Conservation (phyloP, 2,888 invertebrate genomes). For the Drosophila antonietae region DNA sequence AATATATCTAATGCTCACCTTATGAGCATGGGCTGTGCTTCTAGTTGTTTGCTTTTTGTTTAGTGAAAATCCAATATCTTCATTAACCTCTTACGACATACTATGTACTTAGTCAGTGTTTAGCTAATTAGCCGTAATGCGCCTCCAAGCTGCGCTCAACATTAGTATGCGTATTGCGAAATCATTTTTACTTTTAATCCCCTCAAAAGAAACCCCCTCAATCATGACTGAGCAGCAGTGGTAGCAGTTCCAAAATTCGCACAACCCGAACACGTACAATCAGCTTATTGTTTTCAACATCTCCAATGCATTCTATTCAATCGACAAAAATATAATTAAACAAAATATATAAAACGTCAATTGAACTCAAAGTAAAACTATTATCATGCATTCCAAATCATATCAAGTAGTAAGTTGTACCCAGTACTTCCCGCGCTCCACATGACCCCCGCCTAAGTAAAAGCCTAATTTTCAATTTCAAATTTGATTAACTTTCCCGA, state of each 20-base stretch:
- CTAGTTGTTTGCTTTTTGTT: slow-evolving; percentile 37
- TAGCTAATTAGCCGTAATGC: slow-evolving; percentile 32
- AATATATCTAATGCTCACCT: slow-evolving; percentile 23
- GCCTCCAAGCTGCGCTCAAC: slow-evolving; percentile 60
- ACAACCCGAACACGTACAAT: slow-evolving; percentile 57
- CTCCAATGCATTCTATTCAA: slow-evolving; percentile 77
- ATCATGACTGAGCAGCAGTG: slow-evolving; percentile 80
- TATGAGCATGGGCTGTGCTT: slow-evolving; percentile 49
- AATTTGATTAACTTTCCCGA: slow-evolving; percentile 80
- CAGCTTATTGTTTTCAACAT: slow-evolving; percentile 74
- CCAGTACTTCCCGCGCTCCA: slow-evolving; percentile 48
- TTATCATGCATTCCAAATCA: slow-evolving; percentile 61
- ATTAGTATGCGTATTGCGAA: slow-evolving; percentile 63
- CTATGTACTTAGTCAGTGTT: slow-evolving; percentile 28
- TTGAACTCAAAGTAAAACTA: slow-evolving; percentile 42
- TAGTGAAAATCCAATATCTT: slow-evolving; percentile 18
- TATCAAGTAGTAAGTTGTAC: slow-evolving; percentile 74
- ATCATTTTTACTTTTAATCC: slow-evolving; percentile 62
- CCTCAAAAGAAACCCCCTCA: slow-evolving; percentile 36
- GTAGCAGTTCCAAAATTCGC: slow-evolving; percentile 79
- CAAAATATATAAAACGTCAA: slow-evolving; percentile 31
- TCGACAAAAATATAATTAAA: slow-evolving; percentile 52
- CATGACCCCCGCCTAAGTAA: slow-evolving; percentile 26
- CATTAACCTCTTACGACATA: slow-evolving; percentile 17
- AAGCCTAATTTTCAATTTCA: slow-evolving; percentile 19